phyloP scores from a whole-genome alignment of 2,113 vertebrate genomes.

The Cnemophilus loriae region DNA sequence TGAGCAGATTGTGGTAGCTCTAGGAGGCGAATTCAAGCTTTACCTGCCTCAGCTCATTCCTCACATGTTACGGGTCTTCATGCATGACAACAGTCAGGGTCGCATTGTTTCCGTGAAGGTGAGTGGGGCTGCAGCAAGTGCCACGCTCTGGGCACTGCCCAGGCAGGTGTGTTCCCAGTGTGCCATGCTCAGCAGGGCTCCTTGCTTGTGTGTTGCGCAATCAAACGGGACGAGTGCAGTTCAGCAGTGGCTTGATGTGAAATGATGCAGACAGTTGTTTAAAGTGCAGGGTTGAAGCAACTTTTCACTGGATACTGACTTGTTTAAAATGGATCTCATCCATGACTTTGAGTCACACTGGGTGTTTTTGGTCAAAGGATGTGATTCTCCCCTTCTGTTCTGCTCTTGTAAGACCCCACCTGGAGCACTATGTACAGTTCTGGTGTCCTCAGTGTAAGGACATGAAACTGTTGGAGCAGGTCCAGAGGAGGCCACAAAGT shows the following conservation, averaged over 20 bases:
- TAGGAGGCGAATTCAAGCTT: constrained; percentile 96
- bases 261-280: background rate
- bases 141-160: background rate
- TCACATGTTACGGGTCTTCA: constrained; percentile 97
- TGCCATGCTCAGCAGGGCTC: background rate
- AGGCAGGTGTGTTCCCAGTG: accelerated
- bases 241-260: background rate
- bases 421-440: background rate
- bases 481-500: background rate
- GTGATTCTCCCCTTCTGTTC: background rate
- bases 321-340: background rate
- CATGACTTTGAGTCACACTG: background rate
- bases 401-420: background rate
- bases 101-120: constrained; percentile 96
- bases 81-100: constrained; percentile 93
- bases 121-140: background rate
- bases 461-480: background rate
- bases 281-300: background rate
- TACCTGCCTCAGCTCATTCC: constrained; percentile 97
- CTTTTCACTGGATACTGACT: background rate
- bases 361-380: background rate
- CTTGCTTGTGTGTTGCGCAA: background rate
- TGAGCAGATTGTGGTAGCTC: constrained; percentile 95
- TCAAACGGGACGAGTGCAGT: background rate
- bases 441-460: background rate